Conservation (phyloP, 1,140 invertebrate genomes). For the Drosophila rufa region DNA sequence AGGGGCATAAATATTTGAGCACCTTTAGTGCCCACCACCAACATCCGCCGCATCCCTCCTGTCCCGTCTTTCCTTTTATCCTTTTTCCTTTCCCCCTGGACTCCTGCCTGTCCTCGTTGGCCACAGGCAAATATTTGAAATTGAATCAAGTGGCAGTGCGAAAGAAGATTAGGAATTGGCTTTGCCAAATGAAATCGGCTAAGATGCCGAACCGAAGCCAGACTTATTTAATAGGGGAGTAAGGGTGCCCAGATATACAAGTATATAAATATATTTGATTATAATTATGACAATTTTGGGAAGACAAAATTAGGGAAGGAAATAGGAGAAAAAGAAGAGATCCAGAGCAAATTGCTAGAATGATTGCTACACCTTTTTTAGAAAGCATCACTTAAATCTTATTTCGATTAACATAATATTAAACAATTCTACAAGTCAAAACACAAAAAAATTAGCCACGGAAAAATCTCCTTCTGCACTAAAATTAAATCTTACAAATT, state of each 20-base stretch:
- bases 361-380: too few relatives aligned
- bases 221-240: background rate
- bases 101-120: constrained; percentile 3
- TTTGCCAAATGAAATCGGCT: constrained; percentile 35
- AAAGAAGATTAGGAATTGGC: constrained; percentile 36
- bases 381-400: too few relatives aligned
- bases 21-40: constrained; percentile 37
- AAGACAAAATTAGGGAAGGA: background rate
- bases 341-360: too few relatives aligned
- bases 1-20: constrained; percentile 61
- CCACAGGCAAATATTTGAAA: constrained; percentile 42
- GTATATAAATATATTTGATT: background rate
- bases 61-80: background rate
- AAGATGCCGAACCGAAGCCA: constrained; percentile 13
- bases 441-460: too few relatives aligned
- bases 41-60: background rate
- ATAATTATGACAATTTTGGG: background rate
- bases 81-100: constrained; percentile 7
- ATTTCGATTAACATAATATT: too few relatives aligned
- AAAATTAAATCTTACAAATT: too few relatives aligned
- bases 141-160: constrained; percentile 47
- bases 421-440: background rate
- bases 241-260: background rate
- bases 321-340: too few relatives aligned
- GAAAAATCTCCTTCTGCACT: too few relatives aligned